Base-by-base conservation (phyloP, 2,797 vertebrate genomes). In the Acrossocheilus fasciatus region DNA sequence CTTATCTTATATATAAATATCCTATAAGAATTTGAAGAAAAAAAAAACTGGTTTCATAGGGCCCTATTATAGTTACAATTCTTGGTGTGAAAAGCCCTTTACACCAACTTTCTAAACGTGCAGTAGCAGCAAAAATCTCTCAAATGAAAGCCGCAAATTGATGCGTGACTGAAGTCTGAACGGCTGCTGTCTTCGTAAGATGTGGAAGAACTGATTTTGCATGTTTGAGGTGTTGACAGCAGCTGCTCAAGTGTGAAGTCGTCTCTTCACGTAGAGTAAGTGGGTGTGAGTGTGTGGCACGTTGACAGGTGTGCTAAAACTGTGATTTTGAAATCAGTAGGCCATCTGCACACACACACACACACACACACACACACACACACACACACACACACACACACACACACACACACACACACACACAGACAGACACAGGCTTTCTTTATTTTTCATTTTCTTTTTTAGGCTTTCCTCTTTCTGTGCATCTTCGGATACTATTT, bases 221-320 rank as follows among this genome's bases (percentile, higher is more conserved):
- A 30, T 47, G 66, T 62, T 80, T 80, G 34, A 80, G 57, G 76
- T 62, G 77, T 86, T 73, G 76, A 72, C 68, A 73, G 66, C 84
- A 81, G 68, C 77, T 86, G 54, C 68, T 86, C 54, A 50, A 64
- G 68, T 64, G 68, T 39, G 69, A 86, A 41, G 54, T 73, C 26
- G 1, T 62, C 54, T 50, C 52, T 36, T 50, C 73, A 41, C 15
- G 12, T 54, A 17, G 43, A 41, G 43, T 30, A 75, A 83, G 62
- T 68, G 39, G 45, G 34, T 30, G 30, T 81, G 14, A 81, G 30
- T 4, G 8, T 76, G 30, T n/a, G n/a, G 8, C 62, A 43, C 17
- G 2, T 70, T 85, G 83, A 78, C 83, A 78, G 75, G 62, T 85
- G 83, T 68, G 73, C 59, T 52, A 62, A 30, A 34, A 76, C 43